phyloP scores from a whole-genome alignment of 2,797 vertebrate genomes.

The Scleropages formosus region DNA sequence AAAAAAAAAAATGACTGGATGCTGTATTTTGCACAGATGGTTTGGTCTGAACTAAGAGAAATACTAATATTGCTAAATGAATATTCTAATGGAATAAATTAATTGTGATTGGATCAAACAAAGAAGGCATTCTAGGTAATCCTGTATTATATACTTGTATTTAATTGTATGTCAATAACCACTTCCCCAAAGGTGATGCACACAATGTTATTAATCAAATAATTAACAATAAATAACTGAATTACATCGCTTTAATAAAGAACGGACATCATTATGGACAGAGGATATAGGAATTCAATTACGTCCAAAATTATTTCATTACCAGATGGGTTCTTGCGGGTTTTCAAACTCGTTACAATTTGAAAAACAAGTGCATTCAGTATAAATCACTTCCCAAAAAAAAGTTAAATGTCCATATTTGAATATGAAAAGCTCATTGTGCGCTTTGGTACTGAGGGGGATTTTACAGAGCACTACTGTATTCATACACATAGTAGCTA shows the following conservation, averaged over 20 bases:
- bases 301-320: not conserved
- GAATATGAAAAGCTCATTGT: slow-evolving; percentile 43
- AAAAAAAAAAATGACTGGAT: not conserved
- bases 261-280: not conserved
- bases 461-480: slow-evolving; percentile 40
- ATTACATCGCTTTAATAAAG: not conserved
- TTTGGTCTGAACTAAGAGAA: too few species aligned
- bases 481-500: slow-evolving; percentile 45
- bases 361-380: slow-evolving; percentile 32
- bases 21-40: not conserved
- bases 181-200: not conserved
- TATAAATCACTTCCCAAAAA: slow-evolving; percentile 36
- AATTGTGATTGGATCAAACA: not conserved
- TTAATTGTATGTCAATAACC: too few species aligned
- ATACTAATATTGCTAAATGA: too few species aligned
- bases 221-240: not conserved
- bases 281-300: slow-evolving; percentile 1
- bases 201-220: not conserved
- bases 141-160: not conserved
- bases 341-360: slow-evolving; percentile 7
- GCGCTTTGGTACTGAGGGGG: slow-evolving; percentile 33
- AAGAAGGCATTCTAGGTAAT: not conserved
- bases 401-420: slow-evolving; percentile 38
- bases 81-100: slow-evolving; percentile 8
- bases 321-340: not conserved